Evolutionary conservation across 30 jellyfish, hydroid and myxozoan species (phyloP), one percentile per base, ranked within the genome.

Genomic region (Aurelia coerulea): DNA sequence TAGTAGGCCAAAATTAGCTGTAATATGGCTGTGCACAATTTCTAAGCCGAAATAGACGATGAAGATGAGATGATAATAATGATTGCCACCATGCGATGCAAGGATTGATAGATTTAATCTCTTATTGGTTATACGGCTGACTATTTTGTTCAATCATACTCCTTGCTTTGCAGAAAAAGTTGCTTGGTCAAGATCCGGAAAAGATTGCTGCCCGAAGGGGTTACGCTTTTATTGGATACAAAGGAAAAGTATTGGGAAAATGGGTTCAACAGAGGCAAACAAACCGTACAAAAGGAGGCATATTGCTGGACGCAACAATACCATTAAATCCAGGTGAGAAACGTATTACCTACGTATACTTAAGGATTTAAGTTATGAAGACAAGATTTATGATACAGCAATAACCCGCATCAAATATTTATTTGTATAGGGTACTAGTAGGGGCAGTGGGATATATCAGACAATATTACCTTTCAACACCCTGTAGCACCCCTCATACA

Each of bases 151-250:
- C n/a, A 29, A 67, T 46, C 0, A 18, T 54, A 10, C 32, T 0
- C 53, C 12, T 32, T 5, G 42, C 39, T 34, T 69, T 18, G 16
- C 53, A 84, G 93, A 84, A 62, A 65, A 35, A 58, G 15, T 10
- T 84, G n/a, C 93, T 84, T 73, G 93, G 93, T 18, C 56, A 59
- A 42, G 81, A 60, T 9, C 87, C 83, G 5, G 14, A 13, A 17
- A 58, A 18, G 10, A 59, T 75, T 32, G 82, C 33, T 5, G 37
- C 31, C 1, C 85, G 90, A 10, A 76, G 87, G 2, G 76, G 88
- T 29, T 87, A 49, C 60, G 96, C 91, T 6, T 87, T 87, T 49
- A 71, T 87, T 78, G 96, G 96, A 0, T 78, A 42, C 78, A 87
- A 78, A 79, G 96, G 96, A 33, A 87, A 46, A 32, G 65, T n/a